These are phyloP conservation scores for Zygogramma bicolorata DNA, from an alignment of 2,888 invertebrate genomes.

Conservation along the genomic window DNA sequence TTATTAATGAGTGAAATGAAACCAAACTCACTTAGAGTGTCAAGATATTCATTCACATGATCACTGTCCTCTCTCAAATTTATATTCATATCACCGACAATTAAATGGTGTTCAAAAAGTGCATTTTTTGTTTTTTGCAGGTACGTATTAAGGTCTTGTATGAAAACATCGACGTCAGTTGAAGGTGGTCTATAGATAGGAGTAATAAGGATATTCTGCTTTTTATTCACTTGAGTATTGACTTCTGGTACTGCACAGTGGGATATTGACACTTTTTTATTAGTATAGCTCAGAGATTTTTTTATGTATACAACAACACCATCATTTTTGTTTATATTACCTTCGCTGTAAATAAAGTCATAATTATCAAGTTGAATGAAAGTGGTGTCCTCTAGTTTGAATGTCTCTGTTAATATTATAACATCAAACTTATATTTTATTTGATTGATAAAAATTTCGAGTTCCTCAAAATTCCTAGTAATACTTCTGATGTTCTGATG, in stretches of 20 bases:
- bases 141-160: not conserved
- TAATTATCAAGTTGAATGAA: not conserved
- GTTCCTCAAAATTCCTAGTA: not conserved
- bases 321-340: too few species aligned
- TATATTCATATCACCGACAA: conserved; percentile 22
- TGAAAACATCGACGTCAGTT: not conserved
- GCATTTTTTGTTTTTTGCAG: conserved; percentile 10
- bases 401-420: not conserved
- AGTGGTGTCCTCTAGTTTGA: not conserved
- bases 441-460: not conserved
- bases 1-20: conserved; percentile 27
- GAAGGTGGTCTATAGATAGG: not conserved
- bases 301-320: too few species aligned
- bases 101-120: not conserved
- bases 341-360: too few species aligned
- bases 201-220: not conserved
- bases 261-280: not conserved
- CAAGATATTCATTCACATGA: conserved; percentile 9
- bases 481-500: not conserved
- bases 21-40: conserved; percentile 23
- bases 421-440: not conserved
- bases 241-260: not conserved
- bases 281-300: not conserved
- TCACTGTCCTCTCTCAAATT: conserved; percentile 22
- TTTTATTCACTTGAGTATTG: not conserved